These are phyloP conservation scores for Chondrilla cf. caribensis DNA, from an alignment of 37 sponge, comb jelly and placozoan species.

Conservation along the genomic window DNA sequence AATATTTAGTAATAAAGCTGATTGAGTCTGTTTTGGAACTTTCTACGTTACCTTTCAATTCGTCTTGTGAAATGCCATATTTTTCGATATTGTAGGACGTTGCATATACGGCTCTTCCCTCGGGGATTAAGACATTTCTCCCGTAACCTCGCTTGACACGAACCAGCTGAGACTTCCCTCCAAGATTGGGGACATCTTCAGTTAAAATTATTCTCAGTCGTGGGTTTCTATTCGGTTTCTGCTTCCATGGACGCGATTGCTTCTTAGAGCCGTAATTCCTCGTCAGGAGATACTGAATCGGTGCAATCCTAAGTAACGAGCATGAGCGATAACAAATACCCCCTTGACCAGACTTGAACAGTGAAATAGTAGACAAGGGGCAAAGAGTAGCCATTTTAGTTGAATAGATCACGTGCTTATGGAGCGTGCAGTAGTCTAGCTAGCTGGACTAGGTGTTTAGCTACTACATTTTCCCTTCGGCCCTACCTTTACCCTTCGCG, in stretches of 20 bases:
- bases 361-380: too few species aligned
- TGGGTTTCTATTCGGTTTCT: conserved; percentile 70
- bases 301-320: too few species aligned
- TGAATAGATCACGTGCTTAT: too few species aligned
- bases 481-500: too few species aligned
- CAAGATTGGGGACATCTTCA: conserved; percentile 69
- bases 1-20: conserved; percentile 29
- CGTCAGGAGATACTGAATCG: too few species aligned
- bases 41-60: not conserved
- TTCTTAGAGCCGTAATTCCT: conserved; percentile 5
- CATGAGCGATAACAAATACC: too few species aligned
- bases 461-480: too few species aligned
- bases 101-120: conserved; percentile 67
- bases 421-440: too few species aligned
- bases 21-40: not conserved
- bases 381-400: too few species aligned
- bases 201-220: conserved; percentile 57
- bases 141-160: conserved; percentile 82
- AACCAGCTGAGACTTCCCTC: conserved; percentile 57
- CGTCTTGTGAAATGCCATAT: conserved; percentile 39
- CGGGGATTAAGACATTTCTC: conserved; percentile 67
- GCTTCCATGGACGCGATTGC: conserved; percentile 54
- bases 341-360: too few species aligned
- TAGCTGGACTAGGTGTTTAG: too few species aligned
- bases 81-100: conserved; percentile 56